Evolutionary conservation across 2,888 invertebrate genomes (phyloP), one percentile per base, ranked within the genome.

Genomic region (Rhorus exstirpatorius): DNA sequence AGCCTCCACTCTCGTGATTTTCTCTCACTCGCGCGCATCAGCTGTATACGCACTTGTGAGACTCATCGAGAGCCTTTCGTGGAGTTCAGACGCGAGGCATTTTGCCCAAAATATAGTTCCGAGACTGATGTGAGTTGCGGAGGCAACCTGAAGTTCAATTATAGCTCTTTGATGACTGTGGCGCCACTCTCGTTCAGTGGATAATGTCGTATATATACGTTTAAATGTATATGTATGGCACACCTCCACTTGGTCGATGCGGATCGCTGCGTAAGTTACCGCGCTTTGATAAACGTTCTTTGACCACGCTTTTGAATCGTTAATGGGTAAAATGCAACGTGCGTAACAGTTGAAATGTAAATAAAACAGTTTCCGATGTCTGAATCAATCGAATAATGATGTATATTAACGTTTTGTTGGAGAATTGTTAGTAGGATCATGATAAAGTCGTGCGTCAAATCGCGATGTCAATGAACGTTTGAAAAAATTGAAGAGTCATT

Each of bases 91-190:
- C 51, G n/a, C n/a, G 21, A 21, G 49, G 67, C 58, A 49, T 58
- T 68, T 88, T 88, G 86, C 86, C 90, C 90, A 91, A 92, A 91
- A 91, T 91, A 91, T 92, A 91, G 90, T 89, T 83, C 60, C 71
- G 58, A 65, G 76, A 46, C 46, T 17, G n/a, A n/a, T n/a, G n/a
- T n/a, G 63, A 70, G 60, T 60, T 58, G 41, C 41, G 87, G 87
- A 79, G 79, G 81, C 87, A 91, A 90, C 89, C 90, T 88, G 88
- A 87, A 86, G 88, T 89, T 89, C 92, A 92, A 92, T 92, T 92
- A 91, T 89, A 91, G 89, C 89, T 88, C 91, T 91, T 92, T 92
- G 91, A 91, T 91, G 90, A 87, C 83, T 63, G 58, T 83, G 81
- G 79, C 84, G 84, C 85, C 86, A 84, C 87, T 87, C 84, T 85